These are phyloP conservation scores for Sericinus montela DNA, from an alignment of 2,888 invertebrate genomes.

Conservation along the genomic window DNA sequence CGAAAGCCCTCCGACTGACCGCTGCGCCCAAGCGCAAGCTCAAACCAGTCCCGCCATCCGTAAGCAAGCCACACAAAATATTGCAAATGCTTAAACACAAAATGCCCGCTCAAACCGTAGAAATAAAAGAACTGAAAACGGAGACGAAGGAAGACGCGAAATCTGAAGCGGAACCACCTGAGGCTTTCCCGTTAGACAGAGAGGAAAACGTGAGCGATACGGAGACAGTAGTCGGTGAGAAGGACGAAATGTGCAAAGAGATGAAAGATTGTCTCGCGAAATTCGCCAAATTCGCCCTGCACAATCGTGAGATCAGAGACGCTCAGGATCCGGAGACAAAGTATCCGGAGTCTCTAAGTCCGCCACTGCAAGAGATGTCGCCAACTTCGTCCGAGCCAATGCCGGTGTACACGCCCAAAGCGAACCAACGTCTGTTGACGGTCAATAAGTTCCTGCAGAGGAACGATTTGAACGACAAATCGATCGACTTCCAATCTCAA, in stretches of 20 bases:
- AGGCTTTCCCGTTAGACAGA: conserved; percentile 56
- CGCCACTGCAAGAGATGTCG: conserved; percentile 67
- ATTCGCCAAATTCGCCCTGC: conserved; percentile 58
- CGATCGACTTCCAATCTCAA: conserved; percentile 39
- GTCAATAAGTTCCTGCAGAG: conserved; percentile 52
- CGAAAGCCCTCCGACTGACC: conserved; percentile 42
- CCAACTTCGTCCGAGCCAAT: conserved; percentile 55
- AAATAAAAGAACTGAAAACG: conserved; percentile 28
- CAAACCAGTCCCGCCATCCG: conserved; percentile 42
- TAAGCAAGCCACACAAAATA: conserved; percentile 51
- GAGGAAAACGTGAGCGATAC: conserved; percentile 56
- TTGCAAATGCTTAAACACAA: conserved; percentile 60
- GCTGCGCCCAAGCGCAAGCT: conserved; percentile 56
- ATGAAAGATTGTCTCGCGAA: conserved; percentile 67
- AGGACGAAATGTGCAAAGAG: conserved; percentile 49
- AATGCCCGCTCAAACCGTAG: conserved; percentile 36
- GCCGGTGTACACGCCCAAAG: conserved; percentile 53
- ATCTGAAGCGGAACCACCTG: conserved; percentile 54
- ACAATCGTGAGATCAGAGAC: conserved; percentile 32
- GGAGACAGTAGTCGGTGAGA: conserved; percentile 56
- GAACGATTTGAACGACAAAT: conserved; percentile 31
- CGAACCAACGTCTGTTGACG: conserved; percentile 47
- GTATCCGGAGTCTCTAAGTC: conserved; percentile 64
- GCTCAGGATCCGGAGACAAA: conserved; percentile 31
- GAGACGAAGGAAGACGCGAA: conserved; percentile 32